phyloP scores from a whole-genome alignment of 2,113 vertebrate genomes.

The Drymodes brunneopygia region DNA sequence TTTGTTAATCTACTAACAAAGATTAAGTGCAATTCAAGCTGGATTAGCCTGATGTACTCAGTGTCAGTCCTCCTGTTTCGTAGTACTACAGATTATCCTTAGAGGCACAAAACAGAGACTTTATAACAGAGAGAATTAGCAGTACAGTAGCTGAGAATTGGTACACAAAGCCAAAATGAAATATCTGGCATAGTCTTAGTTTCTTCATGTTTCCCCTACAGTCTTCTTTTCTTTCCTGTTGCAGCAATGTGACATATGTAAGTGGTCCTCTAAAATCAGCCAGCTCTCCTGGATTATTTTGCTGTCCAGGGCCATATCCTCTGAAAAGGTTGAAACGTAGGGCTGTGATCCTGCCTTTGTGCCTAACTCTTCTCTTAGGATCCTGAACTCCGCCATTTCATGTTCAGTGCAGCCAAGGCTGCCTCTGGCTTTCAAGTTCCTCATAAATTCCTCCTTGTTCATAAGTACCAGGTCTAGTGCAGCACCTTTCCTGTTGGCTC shows the following conservation, averaged over 20 bases:
- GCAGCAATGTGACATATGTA: background rate
- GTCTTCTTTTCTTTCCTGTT: background rate
- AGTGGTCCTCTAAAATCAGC: background rate
- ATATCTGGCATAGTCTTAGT: background rate
- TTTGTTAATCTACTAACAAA: constrained; percentile 43
- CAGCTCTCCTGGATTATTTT: background rate
- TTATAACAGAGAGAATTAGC: background rate
- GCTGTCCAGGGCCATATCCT: background rate
- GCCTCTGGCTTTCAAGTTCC: background rate
- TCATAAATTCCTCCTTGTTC: background rate
- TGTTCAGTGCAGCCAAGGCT: background rate
- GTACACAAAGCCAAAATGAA: background rate
- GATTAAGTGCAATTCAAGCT: constrained; percentile 26
- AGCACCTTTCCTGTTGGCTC: background rate
- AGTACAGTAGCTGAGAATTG: background rate
- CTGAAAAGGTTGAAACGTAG: background rate
- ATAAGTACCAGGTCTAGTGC: background rate
- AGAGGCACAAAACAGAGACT: background rate
- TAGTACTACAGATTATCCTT: background rate
- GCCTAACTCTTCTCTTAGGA: background rate
- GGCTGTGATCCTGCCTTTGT: background rate
- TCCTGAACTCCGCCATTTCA: background rate
- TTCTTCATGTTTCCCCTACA: background rate
- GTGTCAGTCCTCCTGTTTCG: background rate
- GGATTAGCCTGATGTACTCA: constrained; percentile 17